A percentile compares a stretch with the other conserved stretches of the same genome.
These are phyloP conservation scores for Drosophila biarmipes DNA, from an alignment of 1,140 invertebrate species.

Conservation along the genomic window DNA sequence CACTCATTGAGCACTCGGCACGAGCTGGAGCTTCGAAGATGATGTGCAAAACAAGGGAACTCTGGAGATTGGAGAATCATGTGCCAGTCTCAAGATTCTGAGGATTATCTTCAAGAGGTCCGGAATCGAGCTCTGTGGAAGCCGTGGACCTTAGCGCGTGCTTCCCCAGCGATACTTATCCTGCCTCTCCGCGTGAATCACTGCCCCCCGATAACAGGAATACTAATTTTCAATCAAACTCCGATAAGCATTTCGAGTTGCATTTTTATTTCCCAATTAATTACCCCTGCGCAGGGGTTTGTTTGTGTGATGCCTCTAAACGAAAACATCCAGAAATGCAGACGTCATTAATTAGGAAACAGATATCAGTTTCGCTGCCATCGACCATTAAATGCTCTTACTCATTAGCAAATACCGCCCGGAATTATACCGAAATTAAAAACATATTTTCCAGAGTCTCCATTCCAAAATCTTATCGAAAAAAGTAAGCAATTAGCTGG, in stretches of 20 bases:
- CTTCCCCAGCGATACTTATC: slow-evolving; percentile 4
- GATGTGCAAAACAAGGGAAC: neutral
- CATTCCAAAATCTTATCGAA: neutral
- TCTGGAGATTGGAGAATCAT: neutral
- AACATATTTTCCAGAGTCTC: neutral
- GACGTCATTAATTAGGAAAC: slow-evolving; percentile 39
- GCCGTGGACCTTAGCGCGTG: neutral
- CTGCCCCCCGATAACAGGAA: slow-evolving; percentile 18
- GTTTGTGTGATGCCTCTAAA: slow-evolving; percentile 15
- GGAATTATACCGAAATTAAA: neutral
- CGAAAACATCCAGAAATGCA: slow-evolving; percentile 17
- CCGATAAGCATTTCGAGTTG: slow-evolving; percentile 53
- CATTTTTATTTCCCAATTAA: slow-evolving; percentile 53
- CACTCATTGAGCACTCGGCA: slow-evolving; percentile 24
- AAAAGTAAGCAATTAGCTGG: no score
- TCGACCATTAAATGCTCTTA: slow-evolving; percentile 11
- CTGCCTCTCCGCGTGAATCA: slow-evolving; percentile 27
- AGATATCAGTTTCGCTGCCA: slow-evolving; percentile 1
- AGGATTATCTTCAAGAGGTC: neutral
- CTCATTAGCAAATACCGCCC: neutral
- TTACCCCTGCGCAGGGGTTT: slow-evolving; percentile 15
- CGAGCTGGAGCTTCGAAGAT: neutral
- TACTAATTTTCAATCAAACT: slow-evolving; percentile 46
- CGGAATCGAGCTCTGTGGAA: neutral
- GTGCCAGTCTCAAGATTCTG: neutral